Percentiles rank a stretch among this genome's conserved stretches.
Conservation (phyloP, 1,140 invertebrate genomes). For the Listronotus bonariensis region DNA sequence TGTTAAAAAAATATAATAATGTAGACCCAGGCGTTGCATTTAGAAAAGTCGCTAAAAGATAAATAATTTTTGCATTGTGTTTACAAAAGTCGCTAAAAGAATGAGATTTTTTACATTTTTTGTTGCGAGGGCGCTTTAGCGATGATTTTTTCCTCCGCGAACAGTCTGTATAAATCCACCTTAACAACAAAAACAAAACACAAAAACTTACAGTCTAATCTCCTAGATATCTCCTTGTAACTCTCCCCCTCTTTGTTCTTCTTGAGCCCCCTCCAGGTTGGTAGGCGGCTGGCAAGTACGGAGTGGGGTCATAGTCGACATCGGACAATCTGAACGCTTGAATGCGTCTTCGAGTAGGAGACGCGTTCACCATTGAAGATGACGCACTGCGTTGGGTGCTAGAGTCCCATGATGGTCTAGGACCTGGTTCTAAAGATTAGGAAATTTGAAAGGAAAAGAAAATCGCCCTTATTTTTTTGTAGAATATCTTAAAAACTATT, state of each 20-base stretch:
- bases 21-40: no score
- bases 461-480: no score
- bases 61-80: no score
- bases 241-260: constrained; percentile 49
- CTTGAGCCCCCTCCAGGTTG: constrained; percentile 29
- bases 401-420: constrained; percentile 45
- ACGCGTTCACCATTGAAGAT: constrained; percentile 13
- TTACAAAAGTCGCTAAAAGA: no score
- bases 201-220: constrained; percentile 50
- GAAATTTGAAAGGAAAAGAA: no score
- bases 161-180: no score
- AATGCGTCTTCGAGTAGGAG: constrained; percentile 26
- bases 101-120: no score
- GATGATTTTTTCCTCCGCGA: no score
- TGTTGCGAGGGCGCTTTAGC: no score
- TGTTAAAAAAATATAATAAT: no score
- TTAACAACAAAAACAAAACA: not conserved
- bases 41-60: no score
- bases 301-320: constrained; percentile 41
- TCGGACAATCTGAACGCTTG: constrained; percentile 29
- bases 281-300: constrained; percentile 39
- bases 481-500: no score
- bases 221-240: constrained; percentile 52
- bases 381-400: constrained; percentile 30
- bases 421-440: constrained; percentile 41